phyloP scores from a whole-genome alignment of 2,888 invertebrate species.

The Willowsia nigromaculata region DNA sequence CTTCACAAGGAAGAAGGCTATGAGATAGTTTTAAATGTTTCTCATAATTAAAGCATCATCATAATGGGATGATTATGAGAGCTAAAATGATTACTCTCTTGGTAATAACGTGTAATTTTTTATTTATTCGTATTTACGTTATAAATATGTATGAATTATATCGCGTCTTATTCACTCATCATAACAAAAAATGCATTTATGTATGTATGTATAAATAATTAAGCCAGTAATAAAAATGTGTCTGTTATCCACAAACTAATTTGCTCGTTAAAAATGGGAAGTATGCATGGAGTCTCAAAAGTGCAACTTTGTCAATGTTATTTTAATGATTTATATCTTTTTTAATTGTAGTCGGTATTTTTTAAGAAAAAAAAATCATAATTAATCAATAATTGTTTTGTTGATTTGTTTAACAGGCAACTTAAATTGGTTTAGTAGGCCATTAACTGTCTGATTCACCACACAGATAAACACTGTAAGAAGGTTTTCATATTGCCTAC shows the following conservation, averaged over 20 bases:
- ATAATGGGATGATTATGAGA: conserved; percentile 29
- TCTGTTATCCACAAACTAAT: conserved; percentile 1
- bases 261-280: too few species aligned
- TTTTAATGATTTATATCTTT: too few species aligned
- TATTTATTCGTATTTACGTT: conserved; percentile 38
- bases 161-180: background rate
- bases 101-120: conserved; percentile 15
- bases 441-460: too few species aligned
- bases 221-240: conserved; percentile 30
- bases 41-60: conserved; percentile 39
- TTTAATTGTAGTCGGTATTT: too few species aligned
- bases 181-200: conserved; percentile 31
- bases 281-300: too few species aligned
- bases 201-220: background rate
- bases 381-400: too few species aligned
- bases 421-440: too few species aligned
- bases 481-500: too few species aligned
- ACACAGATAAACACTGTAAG: too few species aligned
- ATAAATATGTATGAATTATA: conserved; percentile 33
- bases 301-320: too few species aligned
- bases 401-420: too few species aligned
- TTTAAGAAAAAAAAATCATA: too few species aligned
- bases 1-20: conserved; percentile 64
- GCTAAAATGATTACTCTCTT: background rate
- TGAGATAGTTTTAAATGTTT: conserved; percentile 54